phyloP scores from a whole-genome alignment of 2,113 vertebrate species.

The Prinia subflava region DNA sequence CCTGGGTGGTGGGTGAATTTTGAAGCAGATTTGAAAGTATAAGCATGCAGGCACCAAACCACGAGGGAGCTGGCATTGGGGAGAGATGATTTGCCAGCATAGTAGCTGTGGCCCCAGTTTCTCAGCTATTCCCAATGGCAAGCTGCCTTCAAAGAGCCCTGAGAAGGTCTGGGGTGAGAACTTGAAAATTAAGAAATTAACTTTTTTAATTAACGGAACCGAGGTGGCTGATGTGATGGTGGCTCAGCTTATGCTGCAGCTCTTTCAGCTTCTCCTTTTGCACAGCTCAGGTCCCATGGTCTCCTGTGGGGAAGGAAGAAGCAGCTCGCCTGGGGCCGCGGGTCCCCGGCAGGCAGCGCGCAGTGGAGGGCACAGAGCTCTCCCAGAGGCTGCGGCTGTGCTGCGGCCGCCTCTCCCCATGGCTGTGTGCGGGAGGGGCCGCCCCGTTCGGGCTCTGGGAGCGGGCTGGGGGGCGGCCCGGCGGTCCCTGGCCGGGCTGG shows the following conservation, averaged over 20 bases:
- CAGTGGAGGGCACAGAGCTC: background rate
- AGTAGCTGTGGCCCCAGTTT: background rate
- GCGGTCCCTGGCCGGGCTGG: accelerated
- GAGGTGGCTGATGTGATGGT: background rate
- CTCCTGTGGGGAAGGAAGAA: background rate
- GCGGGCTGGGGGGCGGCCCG: background rate
- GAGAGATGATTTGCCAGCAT: background rate
- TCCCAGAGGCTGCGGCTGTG: background rate
- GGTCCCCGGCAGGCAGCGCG: accelerated
- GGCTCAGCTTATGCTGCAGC: background rate
- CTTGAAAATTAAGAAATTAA: constrained; percentile 49
- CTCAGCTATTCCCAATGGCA: background rate
- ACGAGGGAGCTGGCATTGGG: background rate
- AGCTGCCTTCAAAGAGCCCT: background rate
- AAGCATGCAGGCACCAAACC: background rate
- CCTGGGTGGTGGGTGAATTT: background rate
- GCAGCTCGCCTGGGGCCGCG: accelerated
- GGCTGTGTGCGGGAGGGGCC: background rate
- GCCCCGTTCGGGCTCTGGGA: background rate
- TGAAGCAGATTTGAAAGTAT: constrained; percentile 28
- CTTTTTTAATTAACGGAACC: constrained; percentile 5
- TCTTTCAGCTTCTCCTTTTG: background rate
- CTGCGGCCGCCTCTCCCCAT: accelerated
- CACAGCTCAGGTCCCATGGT: accelerated
- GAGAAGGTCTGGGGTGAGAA: background rate